Conservation (phyloP, 2,797 vertebrate species). For the Leptoclinus maculatus region DNA sequence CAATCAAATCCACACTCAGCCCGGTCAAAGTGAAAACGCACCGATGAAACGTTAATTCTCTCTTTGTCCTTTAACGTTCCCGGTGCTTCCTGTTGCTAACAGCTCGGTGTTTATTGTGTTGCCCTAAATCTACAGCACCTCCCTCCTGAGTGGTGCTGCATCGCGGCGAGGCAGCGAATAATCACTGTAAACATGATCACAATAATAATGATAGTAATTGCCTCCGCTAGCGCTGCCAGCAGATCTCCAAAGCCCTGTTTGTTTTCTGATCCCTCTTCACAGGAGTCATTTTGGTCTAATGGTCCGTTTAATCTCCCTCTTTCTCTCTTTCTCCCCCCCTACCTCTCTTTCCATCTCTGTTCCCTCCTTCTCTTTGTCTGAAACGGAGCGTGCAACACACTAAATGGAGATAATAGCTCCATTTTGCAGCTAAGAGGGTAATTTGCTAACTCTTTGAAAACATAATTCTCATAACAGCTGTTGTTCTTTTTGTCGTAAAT, state of each 20-base stretch:
- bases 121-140: conserved; percentile 3
- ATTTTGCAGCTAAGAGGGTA: conserved; percentile 60
- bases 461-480: conserved; percentile 55
- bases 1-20: background rate
- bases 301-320: conserved; percentile 69
- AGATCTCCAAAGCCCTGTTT: conserved; percentile 66
- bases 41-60: background rate
- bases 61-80: background rate
- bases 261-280: conserved; percentile 76
- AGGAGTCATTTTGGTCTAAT: conserved; percentile 77
- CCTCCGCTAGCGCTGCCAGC: conserved; percentile 44
- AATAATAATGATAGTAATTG: conserved; percentile 66
- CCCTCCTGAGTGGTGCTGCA: conserved; percentile 5
- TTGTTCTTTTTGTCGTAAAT: conserved; percentile 40
- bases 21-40: background rate
- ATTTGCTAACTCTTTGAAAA: conserved; percentile 70
- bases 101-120: background rate
- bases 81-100: background rate
- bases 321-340: conserved; percentile 23
- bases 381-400: conserved; percentile 56
- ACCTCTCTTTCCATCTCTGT: conserved; percentile 25
- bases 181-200: conserved; percentile 64
- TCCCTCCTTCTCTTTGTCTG: conserved; percentile 57
- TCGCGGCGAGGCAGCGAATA: conserved; percentile 49
- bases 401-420: conserved; percentile 67